Evolutionary conservation across 2,888 invertebrate genomes (phyloP).

Genomic region (Vanessa cardui): DNA sequence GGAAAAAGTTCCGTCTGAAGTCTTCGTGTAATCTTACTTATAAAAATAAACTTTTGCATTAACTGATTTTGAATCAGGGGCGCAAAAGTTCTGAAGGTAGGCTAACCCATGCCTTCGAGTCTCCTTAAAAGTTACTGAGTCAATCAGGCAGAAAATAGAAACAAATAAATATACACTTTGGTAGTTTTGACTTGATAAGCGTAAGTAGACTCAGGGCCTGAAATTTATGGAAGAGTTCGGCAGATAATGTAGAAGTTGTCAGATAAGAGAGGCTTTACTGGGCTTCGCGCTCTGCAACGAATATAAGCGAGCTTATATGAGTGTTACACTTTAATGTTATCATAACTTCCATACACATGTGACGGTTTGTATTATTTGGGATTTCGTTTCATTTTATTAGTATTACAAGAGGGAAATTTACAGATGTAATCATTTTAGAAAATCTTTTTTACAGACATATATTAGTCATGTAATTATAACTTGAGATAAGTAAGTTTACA

Average conservation of each 20-base stretch:
- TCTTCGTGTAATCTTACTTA: slow-evolving; percentile 82
- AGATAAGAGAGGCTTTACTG: slow-evolving; percentile 72
- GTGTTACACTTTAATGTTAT: slow-evolving; percentile 51
- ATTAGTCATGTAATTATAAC: background rate
- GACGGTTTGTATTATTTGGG: slow-evolving; percentile 35
- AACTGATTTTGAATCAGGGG: slow-evolving; percentile 81
- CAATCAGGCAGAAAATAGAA: slow-evolving; percentile 79
- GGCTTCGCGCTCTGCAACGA: slow-evolving; percentile 53
- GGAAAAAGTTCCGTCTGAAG: slow-evolving; percentile 74
- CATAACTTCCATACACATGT: slow-evolving; percentile 37
- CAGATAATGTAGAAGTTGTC: slow-evolving; percentile 77
- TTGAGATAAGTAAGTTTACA: no score
- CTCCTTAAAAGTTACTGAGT: slow-evolving; percentile 67
- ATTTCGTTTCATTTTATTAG: slow-evolving; percentile 31
- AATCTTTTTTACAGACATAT: background rate
- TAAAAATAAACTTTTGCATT: slow-evolving; percentile 84
- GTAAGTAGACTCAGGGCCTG: slow-evolving; percentile 66
- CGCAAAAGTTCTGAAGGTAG: slow-evolving; percentile 69
- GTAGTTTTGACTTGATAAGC: slow-evolving; percentile 78
- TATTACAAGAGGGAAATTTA: slow-evolving; percentile 11
- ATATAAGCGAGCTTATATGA: slow-evolving; percentile 49
- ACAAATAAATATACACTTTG: slow-evolving; percentile 78
- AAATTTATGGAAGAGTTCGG: slow-evolving; percentile 73
- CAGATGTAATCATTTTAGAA: background rate
- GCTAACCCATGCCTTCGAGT: slow-evolving; percentile 59